These are phyloP conservation scores for Hyperoplus lanceolatus DNA, from an alignment of 2,797 vertebrate species.

Conservation along the genomic window DNA sequence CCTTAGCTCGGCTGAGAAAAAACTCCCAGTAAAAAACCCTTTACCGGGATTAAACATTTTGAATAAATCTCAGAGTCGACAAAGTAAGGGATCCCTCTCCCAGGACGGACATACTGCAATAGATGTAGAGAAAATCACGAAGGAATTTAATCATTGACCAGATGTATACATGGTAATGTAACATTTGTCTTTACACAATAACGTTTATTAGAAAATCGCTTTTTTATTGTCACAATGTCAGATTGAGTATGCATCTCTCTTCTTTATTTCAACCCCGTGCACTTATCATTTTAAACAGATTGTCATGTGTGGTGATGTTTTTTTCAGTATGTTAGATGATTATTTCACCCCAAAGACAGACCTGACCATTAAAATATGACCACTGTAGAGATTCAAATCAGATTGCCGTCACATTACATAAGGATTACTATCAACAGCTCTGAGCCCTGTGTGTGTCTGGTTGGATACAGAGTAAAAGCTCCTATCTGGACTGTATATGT, in stretches of 20 bases:
- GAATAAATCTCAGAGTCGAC: too few relatives aligned
- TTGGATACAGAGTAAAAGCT: not conserved
- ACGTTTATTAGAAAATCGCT: not conserved
- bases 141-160: too few relatives aligned
- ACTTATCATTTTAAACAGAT: slow-evolving; percentile 8
- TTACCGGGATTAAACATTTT: too few relatives aligned
- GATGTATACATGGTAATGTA: too few relatives aligned
- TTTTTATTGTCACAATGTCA: slow-evolving; percentile 20
- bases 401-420: slow-evolving; percentile 1
- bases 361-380: slow-evolving; percentile 22
- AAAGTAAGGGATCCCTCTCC: too few relatives aligned
- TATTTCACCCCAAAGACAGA: slow-evolving; percentile 10
- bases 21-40: too few relatives aligned
- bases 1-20: too few relatives aligned
- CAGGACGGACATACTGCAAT: too few relatives aligned
- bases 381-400: slow-evolving; percentile 21
- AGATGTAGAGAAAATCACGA: too few relatives aligned
- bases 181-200: not conserved
- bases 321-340: slow-evolving; percentile 23
- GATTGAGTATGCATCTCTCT: not conserved
- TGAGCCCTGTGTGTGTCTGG: not conserved
- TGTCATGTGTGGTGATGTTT: slow-evolving; percentile 13
- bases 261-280: slow-evolving; percentile 6
- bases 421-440: not conserved
- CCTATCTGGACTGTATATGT: not conserved